phyloP scores from a whole-genome alignment of 2,888 invertebrate genomes.

The Fragum fragum region DNA sequence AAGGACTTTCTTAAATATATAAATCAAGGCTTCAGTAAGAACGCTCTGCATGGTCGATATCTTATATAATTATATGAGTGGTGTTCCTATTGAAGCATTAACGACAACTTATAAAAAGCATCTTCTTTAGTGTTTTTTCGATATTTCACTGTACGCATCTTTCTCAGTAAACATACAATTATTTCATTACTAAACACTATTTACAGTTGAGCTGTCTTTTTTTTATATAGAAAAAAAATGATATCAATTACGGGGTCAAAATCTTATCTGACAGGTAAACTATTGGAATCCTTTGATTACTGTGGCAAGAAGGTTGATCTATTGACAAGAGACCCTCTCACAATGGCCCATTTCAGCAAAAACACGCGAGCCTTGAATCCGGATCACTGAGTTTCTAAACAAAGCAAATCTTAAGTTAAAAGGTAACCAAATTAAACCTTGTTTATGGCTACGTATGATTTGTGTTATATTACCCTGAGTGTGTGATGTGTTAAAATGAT shows the following conservation, averaged over 20 bases:
- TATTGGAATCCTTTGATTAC: constrained; percentile 62
- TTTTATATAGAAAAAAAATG: constrained; percentile 20
- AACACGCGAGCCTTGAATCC: constrained; percentile 55
- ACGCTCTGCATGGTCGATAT: no score
- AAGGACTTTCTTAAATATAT: no score
- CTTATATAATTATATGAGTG: no score
- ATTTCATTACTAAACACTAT: no score
- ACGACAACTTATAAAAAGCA: no score
- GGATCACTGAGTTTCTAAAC: constrained; percentile 55
- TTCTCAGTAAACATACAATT: no score
- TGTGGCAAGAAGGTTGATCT: constrained; percentile 53
- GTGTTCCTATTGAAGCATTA: no score
- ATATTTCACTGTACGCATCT: no score
- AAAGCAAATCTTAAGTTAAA: constrained; percentile 64
- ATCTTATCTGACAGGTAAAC: constrained; percentile 56
- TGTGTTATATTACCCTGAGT: constrained; percentile 33
- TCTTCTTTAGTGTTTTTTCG: no score
- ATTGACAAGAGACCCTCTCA: constrained; percentile 62
- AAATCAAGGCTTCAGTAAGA: no score
- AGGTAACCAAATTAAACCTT: constrained; percentile 61
- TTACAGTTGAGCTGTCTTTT: not conserved
- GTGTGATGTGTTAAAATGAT: constrained; percentile 57
- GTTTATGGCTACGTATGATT: constrained; percentile 46
- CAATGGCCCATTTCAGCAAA: constrained; percentile 43
- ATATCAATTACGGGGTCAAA: constrained; percentile 38